A percentile compares a stretch with the other conserved stretches of the same genome.
phyloP scores from a whole-genome alignment of 1,140 invertebrate genomes.

The Latrodectus geometricus region DNA sequence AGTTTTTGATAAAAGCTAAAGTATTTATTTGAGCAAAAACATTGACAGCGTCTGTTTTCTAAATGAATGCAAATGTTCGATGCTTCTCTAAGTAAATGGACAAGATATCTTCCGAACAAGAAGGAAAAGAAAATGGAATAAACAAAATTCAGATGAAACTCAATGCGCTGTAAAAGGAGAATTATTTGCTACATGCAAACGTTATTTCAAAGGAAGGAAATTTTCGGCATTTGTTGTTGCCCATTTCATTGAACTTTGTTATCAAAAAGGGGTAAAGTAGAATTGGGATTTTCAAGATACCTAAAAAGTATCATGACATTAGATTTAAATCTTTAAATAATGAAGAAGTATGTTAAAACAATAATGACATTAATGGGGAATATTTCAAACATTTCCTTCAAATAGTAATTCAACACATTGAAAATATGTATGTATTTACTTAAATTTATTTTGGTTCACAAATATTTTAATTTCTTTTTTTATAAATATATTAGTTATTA shows the following conservation, averaged over 20 bases:
- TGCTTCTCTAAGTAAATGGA: constrained; percentile 26
- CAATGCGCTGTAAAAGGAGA: constrained; percentile 39
- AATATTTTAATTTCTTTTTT: no score
- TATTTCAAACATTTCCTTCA: no score
- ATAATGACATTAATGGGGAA: no score
- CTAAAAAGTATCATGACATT: no score
- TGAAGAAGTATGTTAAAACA: no score
- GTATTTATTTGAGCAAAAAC: constrained; percentile 32
- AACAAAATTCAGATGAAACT: constrained; percentile 21
- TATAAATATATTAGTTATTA: no score
- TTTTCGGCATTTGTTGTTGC: constrained; percentile 3
- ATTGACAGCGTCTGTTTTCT: constrained; percentile 36
- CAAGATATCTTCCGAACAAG: constrained; percentile 6
- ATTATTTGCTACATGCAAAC: constrained; percentile 24
- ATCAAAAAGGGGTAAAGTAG: no score
- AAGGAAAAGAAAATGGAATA: constrained; percentile 15
- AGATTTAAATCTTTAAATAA: no score
- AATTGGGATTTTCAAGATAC: no score
- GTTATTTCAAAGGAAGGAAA: constrained; percentile 31
- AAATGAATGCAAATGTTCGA: constrained; percentile 50
- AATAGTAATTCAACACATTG: no score
- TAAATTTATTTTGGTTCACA: no score
- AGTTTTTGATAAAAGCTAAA: constrained; percentile 42
- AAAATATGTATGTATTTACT: no score
- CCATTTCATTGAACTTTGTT: background rate